Base-by-base conservation (phyloP, 2,888 invertebrate genomes). In the Augochlorella aurata region DNA sequence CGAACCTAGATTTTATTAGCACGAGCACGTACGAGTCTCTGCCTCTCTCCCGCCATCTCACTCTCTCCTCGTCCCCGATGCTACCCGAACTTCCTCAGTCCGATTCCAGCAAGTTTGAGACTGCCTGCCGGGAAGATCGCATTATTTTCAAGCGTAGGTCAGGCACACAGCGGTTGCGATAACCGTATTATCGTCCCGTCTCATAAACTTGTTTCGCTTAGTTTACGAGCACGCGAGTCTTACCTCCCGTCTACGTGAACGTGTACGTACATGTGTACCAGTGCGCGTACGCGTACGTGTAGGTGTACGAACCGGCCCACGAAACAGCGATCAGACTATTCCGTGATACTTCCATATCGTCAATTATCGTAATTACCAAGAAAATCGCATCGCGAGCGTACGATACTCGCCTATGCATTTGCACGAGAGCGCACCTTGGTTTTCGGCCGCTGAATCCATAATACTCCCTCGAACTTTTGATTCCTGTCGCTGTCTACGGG, bases 111-210 rank as follows among this genome's bases (percentile, higher is more conserved):
- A 58, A 74, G 44, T 65, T 68, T 38, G 49, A 77, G 29, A 38
- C 50, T 29, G n/a, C 18, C 18, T 12, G 38, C 38, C 18, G 74
- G 24, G 77, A 79, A 79, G 79, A 78, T 82, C 68, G 47, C 68
- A 81, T 83, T 83, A 85, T 85, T 87, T 85, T 83, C 75, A 68
- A 80, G 78, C 77, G 74, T 83, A 87, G 87, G 85, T 85, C 85
- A 85, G 85, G 79, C 75, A 78, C 85, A 73, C 18, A 67, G 72
- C 68, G 65, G 77, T 67, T 70, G 77, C 85, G 85, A 85, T 87
- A 87, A 82, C 87, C 83, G 81, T 74, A 85, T 87, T 87, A 85
- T 87, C 87, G 80, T 83, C 81, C 74, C 66, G 80, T 80, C 84
- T 80, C 80, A 45, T 84, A 84, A 84, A 84, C 84, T 84, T 77